Percentiles rank a stretch among this genome's conserved stretches.
phyloP scores from a whole-genome alignment of 2,888 invertebrate species.

The Tuberolachnus salignus region DNA sequence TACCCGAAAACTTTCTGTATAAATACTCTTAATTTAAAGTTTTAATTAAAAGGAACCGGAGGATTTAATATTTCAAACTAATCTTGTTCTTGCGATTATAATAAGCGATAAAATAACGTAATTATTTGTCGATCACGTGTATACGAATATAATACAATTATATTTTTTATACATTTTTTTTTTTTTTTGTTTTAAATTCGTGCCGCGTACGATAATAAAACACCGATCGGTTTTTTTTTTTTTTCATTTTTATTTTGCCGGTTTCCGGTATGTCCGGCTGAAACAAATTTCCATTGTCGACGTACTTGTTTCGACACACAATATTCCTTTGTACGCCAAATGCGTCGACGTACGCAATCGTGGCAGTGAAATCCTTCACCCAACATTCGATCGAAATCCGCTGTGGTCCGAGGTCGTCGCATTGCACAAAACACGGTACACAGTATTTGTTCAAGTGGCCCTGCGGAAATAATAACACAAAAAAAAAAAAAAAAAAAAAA shows the following conservation, averaged over 20 bases:
- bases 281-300: not conserved
- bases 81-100: not conserved
- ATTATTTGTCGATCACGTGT: not conserved
- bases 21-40: not conserved
- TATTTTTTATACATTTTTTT: too few species aligned
- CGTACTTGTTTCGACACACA: slow-evolving; percentile 16
- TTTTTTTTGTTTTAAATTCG: too few species aligned
- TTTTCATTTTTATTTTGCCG: too few species aligned
- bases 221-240: too few species aligned
- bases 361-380: slow-evolving; percentile 10
- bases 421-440: slow-evolving; percentile 32
- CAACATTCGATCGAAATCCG: not conserved
- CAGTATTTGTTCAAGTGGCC: not conserved
- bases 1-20: not conserved
- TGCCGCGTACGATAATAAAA: too few species aligned
- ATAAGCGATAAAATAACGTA: not conserved
- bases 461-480: not conserved
- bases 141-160: too few species aligned
- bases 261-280: too few species aligned
- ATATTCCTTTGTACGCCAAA: not conserved
- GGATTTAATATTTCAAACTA: too few species aligned
- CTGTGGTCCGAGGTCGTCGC: slow-evolving; percentile 7
- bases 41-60: not conserved
- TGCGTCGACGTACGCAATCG: not conserved
- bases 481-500: too few species aligned